These are phyloP conservation scores for Cataglyphis hispanica DNA, from an alignment of 1,140 invertebrate genomes.

Conservation along the genomic window DNA sequence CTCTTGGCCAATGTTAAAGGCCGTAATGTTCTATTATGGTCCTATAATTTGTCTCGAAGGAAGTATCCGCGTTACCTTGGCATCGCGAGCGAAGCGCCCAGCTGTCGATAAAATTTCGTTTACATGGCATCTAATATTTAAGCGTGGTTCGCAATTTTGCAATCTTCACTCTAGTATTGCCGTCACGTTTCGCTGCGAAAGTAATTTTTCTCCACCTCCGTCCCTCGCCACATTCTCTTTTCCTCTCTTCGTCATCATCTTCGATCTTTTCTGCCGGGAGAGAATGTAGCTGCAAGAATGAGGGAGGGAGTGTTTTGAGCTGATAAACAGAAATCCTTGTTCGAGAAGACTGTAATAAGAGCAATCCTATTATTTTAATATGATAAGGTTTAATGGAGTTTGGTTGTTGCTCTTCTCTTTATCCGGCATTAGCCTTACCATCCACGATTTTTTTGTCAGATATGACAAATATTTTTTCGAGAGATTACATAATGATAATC, in stretches of 20 bases:
- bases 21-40: slow-evolving; percentile 35
- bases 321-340: slow-evolving; percentile 79
- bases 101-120: slow-evolving; percentile 39
- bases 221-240: background rate
- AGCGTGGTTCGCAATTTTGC: slow-evolving; percentile 72
- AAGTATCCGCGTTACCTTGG: slow-evolving; percentile 4
- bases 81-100: slow-evolving; percentile 4
- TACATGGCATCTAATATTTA: slow-evolving; percentile 72
- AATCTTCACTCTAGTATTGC: slow-evolving; percentile 72
- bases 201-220: slow-evolving; percentile 74
- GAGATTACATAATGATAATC: background rate
- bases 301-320: slow-evolving; percentile 74
- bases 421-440: slow-evolving; percentile 29
- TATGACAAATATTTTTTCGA: slow-evolving; percentile 5
- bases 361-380: slow-evolving; percentile 78
- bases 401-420: slow-evolving; percentile 35
- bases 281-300: slow-evolving; percentile 53
- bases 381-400: slow-evolving; percentile 74
- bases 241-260: slow-evolving; percentile 22
- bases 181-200: slow-evolving; percentile 73
- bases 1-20: slow-evolving; percentile 32
- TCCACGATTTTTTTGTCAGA: background rate
- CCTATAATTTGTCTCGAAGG: slow-evolving; percentile 42
- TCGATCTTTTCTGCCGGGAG: slow-evolving; percentile 28
- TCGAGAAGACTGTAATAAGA: slow-evolving; percentile 73